Evolutionary conservation across 2,888 invertebrate genomes (phyloP).

Genomic region (Harmothoe impar): DNA sequence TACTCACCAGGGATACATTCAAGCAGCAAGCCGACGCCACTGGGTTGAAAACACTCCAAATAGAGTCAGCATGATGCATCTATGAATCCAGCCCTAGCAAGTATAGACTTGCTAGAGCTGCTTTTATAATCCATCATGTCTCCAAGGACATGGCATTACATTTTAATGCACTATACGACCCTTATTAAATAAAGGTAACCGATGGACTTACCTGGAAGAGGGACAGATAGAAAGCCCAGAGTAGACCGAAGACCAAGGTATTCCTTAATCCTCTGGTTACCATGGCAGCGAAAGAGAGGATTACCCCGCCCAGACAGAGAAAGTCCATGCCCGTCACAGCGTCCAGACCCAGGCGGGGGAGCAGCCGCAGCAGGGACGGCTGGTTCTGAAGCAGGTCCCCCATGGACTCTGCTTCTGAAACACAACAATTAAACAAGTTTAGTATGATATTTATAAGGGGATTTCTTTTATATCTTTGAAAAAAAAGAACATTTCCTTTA

Average conservation of each 20-base stretch:
- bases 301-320: constrained; percentile 87
- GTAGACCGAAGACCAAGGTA: constrained; percentile 86
- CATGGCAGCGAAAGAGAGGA: constrained; percentile 88
- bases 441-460: not conserved
- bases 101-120: too few relatives aligned
- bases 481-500: not conserved
- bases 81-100: too few relatives aligned
- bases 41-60: too few relatives aligned
- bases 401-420: constrained; percentile 69
- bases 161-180: too few relatives aligned
- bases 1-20: too few relatives aligned
- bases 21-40: too few relatives aligned
- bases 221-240: constrained; percentile 90
- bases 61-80: too few relatives aligned
- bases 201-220: constrained; percentile 86
- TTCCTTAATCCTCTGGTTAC: constrained; percentile 82
- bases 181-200: too few relatives aligned
- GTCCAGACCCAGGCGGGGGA: constrained; percentile 87
- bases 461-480: not conserved
- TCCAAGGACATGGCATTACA: too few relatives aligned
- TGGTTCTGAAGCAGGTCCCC: constrained; percentile 83
- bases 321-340: constrained; percentile 88
- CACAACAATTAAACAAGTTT: not conserved
- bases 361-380: constrained; percentile 88
- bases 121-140: too few relatives aligned